Evolutionary conservation across 2,113 vertebrate genomes (phyloP).

Genomic region (Pedionomus torquatus): DNA sequence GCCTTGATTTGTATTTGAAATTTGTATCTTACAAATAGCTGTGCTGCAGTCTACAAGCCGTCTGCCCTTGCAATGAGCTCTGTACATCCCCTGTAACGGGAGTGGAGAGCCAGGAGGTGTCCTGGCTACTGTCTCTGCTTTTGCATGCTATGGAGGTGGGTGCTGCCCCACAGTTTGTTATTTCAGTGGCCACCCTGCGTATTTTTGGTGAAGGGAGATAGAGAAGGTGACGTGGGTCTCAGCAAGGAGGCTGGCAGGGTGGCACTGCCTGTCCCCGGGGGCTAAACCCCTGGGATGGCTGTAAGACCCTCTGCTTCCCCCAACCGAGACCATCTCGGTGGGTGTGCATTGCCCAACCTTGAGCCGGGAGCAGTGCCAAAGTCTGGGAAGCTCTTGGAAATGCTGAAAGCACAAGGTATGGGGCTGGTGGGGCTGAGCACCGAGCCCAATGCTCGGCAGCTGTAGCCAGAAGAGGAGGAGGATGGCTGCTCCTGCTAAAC

Average conservation of each 20-base stretch:
- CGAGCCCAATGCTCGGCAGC: rapidly evolving
- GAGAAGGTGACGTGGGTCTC: not conserved
- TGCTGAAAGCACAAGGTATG: not conserved
- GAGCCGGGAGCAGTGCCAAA: rapidly evolving
- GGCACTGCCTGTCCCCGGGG: not conserved
- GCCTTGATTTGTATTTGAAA: not conserved
- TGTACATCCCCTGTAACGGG: not conserved
- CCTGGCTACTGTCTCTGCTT: not conserved
- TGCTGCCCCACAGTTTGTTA: rapidly evolving
- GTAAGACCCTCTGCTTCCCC: not conserved
- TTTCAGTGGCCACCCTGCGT: not conserved
- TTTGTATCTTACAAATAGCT: not conserved
- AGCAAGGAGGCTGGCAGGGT: not conserved
- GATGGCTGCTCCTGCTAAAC: not conserved
- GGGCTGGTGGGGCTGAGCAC: not conserved
- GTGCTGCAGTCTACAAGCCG: not conserved
- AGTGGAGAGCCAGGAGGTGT: not conserved
- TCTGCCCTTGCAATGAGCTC: not conserved
- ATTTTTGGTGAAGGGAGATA: not conserved
- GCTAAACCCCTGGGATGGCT: not conserved
- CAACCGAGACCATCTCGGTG: not conserved
- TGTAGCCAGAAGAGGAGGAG: not conserved
- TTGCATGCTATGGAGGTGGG: rapidly evolving
- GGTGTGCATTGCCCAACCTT: rapidly evolving
- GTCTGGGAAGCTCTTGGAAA: not conserved